phyloP scores from a whole-genome alignment of 2,113 vertebrate species.

The Actenoides lindsayi region DNA sequence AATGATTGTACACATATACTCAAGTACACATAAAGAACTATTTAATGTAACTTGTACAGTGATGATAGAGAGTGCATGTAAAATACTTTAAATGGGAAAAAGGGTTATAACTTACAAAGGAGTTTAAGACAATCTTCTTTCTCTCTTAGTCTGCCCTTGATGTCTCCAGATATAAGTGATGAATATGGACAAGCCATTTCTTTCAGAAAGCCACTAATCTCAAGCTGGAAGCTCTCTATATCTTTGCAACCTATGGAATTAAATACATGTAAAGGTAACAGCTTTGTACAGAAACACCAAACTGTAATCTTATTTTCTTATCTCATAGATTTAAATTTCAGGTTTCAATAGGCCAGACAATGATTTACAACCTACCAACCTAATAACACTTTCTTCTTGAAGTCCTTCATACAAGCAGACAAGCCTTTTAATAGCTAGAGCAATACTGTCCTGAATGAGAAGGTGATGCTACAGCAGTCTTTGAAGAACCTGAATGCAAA shows the following conservation, averaged over 20 bases:
- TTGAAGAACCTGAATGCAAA: not conserved
- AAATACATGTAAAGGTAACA: not conserved
- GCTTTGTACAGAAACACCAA: not conserved
- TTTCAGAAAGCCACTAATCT: slow-evolving; percentile 89
- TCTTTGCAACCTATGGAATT: slow-evolving; percentile 77
- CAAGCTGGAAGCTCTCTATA: slow-evolving; percentile 83
- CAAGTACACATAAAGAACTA: not conserved
- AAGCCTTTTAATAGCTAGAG: not conserved
- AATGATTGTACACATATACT: not conserved
- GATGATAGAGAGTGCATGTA: not conserved
- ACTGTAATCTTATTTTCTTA: not conserved
- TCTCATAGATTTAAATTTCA: not conserved
- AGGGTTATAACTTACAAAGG: slow-evolving; percentile 78
- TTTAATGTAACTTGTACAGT: not conserved
- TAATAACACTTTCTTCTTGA: not conserved
- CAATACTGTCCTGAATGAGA: not conserved
- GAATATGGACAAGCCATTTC: slow-evolving; percentile 89
- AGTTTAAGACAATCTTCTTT: slow-evolving; percentile 87
- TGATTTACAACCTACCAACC: not conserved
- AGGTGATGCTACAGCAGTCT: not conserved
- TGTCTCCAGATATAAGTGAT: slow-evolving; percentile 79
- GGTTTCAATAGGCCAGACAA: not conserved
- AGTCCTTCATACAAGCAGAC: not conserved
- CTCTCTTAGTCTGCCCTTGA: slow-evolving; percentile 78
- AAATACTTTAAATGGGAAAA: not conserved